Evolutionary conservation across 2,888 invertebrate genomes (phyloP), one percentile per base, ranked within the genome.

Genomic region (Synanthedon andrenaeformis): DNA sequence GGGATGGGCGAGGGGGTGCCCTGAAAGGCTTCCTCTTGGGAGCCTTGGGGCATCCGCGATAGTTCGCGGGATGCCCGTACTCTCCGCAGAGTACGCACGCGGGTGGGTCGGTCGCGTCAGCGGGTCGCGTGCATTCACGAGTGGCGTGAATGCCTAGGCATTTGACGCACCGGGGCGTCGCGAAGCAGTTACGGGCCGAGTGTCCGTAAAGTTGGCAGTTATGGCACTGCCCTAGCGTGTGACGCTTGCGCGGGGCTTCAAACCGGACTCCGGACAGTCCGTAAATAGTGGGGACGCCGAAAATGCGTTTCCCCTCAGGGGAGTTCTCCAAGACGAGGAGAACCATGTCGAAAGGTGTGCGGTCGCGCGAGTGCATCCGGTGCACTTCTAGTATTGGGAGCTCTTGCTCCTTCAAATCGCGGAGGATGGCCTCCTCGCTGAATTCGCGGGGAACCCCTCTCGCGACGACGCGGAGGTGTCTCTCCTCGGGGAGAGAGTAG

Each of bases 1-100:
- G n/a, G n/a, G n/a, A n/a, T 19, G 23, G 17, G 51, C 41, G 57
- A 42, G 12, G 3, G 45, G n/a, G 13, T 1, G 4, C 10, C 45
- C 45, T 4, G 23, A 5, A 5, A 1, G 23, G 23, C 53, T 60
- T 58, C 51, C 62, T 61, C 53, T 60, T 60, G 51, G 62, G 58
- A 12, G 65, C 57, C 3, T 65, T 62, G 28, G 67, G 58, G 19
- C 56, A 53, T 23, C 23, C 23, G 23, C 23, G 23, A 23, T 35
- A 35, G 10, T 35, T 35, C 35, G 35, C 35, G 2, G 35, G 35
- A 10, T 35, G 35, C 2, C 35, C 35, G 35, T 10, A 10, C 10
- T 35, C 35, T 35, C 10, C 23, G 23, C 23, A 23, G 23, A 23
- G 23, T 5, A 23, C 35, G 10, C 35, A 35, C 3, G 35, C 35